Evolutionary conservation across 2,797 vertebrate species (phyloP).

Genomic region (Pipistrellus pipistrellus): DNA sequence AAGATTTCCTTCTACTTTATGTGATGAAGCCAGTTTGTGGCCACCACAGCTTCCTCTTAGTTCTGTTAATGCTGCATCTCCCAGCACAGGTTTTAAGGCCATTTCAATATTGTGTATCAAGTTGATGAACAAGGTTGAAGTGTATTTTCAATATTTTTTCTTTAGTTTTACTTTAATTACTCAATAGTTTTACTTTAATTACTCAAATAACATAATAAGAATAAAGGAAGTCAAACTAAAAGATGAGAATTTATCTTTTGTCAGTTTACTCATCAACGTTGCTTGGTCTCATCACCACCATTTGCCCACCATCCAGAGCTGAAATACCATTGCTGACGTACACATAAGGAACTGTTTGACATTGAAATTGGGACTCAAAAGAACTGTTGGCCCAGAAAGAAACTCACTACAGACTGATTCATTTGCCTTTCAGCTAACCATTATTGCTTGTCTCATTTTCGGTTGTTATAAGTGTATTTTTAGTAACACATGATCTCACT

Average conservation of each 20-base stretch:
- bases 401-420: too few relatives aligned
- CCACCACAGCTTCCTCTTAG: not conserved
- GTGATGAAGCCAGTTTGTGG: not conserved
- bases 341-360: too few relatives aligned
- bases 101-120: not conserved
- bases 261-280: not conserved
- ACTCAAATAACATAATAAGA: not conserved
- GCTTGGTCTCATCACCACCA: not conserved
- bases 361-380: too few relatives aligned
- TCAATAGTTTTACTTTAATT: constrained; percentile 24
- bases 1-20: not conserved
- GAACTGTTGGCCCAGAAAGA: too few relatives aligned
- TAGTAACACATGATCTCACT: too few relatives aligned
- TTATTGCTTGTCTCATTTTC: too few relatives aligned
- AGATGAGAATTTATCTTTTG: not conserved
- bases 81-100: not conserved
- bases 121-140: not conserved
- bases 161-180: constrained; percentile 24
- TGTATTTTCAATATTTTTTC: not conserved
- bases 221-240: not conserved
- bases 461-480: too few relatives aligned
- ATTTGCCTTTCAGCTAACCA: too few relatives aligned
- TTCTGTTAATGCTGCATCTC: not conserved
- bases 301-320: too few relatives aligned
- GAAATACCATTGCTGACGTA: too few relatives aligned